Conservation (phyloP, 1,140 invertebrate species). For the Lutraria rhynchaena region DNA sequence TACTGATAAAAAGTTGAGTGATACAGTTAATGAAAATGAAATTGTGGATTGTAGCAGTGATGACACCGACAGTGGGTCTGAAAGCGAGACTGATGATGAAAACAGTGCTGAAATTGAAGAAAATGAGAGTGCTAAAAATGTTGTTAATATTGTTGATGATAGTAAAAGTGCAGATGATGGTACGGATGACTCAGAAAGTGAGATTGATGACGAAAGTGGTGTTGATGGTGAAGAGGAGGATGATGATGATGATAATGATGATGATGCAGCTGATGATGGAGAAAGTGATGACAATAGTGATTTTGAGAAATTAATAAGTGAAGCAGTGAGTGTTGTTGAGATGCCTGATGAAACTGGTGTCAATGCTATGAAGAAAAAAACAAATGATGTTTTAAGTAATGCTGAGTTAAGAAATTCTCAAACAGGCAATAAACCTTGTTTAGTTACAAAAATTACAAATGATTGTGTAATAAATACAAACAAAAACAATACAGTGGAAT, state of each 20-base stretch:
- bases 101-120: too few relatives aligned
- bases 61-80: not conserved
- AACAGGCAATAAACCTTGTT: not conserved
- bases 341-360: too few relatives aligned
- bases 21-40: slow-evolving; percentile 29
- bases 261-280: slow-evolving; percentile 49
- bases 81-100: too few relatives aligned
- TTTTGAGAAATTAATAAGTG: slow-evolving; percentile 27
- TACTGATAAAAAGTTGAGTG: slow-evolving; percentile 8
- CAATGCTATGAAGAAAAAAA: too few relatives aligned
- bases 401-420: not conserved
- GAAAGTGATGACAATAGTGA: slow-evolving; percentile 19
- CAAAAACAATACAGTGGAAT: too few relatives aligned
- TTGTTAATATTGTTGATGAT: slow-evolving; percentile 33
- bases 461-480: not conserved
- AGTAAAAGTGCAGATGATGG: too few relatives aligned
- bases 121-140: not conserved
- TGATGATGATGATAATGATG: slow-evolving; percentile 53
- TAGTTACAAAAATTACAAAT: not conserved
- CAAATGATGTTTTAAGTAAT: not conserved
- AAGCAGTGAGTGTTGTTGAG: slow-evolving; percentile 5
- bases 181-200: not conserved
- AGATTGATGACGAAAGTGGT: slow-evolving; percentile 2
- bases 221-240: slow-evolving; percentile 18
- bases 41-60: slow-evolving; percentile 21